Conservation (phyloP, 2,113 vertebrate genomes). For the Alaudala cheleensis region DNA sequence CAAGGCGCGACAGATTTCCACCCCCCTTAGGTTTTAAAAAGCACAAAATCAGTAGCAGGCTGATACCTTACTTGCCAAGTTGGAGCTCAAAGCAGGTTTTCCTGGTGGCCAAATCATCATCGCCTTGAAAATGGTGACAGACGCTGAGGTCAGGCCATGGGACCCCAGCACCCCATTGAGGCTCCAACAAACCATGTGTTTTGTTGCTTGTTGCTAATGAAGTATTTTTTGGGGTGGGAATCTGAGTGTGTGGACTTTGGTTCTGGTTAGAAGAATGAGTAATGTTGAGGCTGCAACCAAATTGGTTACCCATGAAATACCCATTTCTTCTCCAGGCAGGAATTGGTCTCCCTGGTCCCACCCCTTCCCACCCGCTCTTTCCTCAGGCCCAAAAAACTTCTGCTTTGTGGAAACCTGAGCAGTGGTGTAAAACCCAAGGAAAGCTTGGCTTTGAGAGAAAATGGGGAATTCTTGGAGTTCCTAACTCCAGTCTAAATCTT, state of each 20-base stretch:
- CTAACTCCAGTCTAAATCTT: background rate
- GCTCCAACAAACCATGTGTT: background rate
- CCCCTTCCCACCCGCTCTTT: rapidly evolving
- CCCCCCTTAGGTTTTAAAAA: constrained; percentile 67
- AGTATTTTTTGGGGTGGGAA: background rate
- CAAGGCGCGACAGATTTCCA: constrained; percentile 67
- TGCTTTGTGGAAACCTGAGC: background rate
- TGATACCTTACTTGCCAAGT: constrained; percentile 72
- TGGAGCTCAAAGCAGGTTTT: constrained; percentile 71
- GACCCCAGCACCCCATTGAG: background rate
- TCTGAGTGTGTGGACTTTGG: background rate
- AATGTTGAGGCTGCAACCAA: background rate
- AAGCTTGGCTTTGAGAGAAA: background rate
- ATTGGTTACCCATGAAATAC: background rate
- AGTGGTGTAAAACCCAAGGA: background rate
- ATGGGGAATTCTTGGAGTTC: background rate
- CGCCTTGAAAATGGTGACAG: constrained; percentile 73
- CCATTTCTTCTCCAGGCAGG: background rate
- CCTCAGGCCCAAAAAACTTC: background rate
- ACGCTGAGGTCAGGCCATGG: background rate
- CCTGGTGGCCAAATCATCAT: constrained; percentile 70
- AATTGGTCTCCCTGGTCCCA: background rate
- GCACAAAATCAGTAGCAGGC: constrained; percentile 67
- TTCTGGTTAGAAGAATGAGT: background rate
- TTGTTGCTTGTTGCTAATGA: background rate